Percentiles rank a stretch among this genome's conserved stretches.
These are phyloP conservation scores for Takifugu bimaculatus DNA, from an alignment of 2,113 vertebrate species.

Conservation along the genomic window DNA sequence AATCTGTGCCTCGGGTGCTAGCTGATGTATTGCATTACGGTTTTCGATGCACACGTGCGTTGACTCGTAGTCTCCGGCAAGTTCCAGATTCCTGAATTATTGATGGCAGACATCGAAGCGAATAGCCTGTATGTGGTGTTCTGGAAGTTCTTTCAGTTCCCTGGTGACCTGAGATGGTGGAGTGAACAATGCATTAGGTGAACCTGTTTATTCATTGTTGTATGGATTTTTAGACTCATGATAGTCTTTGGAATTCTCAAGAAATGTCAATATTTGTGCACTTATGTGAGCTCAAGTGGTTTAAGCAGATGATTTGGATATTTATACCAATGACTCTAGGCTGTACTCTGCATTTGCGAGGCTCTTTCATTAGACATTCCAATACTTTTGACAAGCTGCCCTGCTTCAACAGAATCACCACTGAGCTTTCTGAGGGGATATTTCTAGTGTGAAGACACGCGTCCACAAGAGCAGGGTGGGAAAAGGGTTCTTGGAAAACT, in stretches of 20 bases:
- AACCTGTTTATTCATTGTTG: constrained; percentile 1
- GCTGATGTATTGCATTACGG: constrained; percentile 11
- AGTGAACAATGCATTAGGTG: neutral
- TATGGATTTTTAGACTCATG: neutral
- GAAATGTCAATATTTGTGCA: constrained; percentile 2
- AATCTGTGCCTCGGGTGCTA: constrained; percentile 1
- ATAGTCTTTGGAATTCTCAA: neutral
- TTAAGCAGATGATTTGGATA: constrained; percentile 1
- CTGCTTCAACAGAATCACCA: constrained; percentile 13
- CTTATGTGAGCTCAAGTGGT: neutral
- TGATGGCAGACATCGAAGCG: constrained; percentile 26
- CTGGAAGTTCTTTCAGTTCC: constrained; percentile 19
- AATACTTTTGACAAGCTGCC: constrained; percentile 35
- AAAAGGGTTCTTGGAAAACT: neutral
- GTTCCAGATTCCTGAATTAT: constrained; percentile 38
- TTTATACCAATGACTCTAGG: neutral
- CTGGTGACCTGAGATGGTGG: neutral
- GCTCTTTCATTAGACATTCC: constrained; percentile 39
- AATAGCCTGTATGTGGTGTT: constrained; percentile 26
- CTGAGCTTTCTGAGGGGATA: constrained; percentile 12
- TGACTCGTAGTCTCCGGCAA: neutral
- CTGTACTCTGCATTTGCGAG: neutral
- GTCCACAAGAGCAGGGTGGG: neutral
- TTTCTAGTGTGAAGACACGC: neutral
- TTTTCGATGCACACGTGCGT: neutral